A percentile compares a stretch with the other conserved stretches of the same genome.
Conservation (phyloP, 2,797 vertebrate genomes). For the Liasis olivaceus region DNA sequence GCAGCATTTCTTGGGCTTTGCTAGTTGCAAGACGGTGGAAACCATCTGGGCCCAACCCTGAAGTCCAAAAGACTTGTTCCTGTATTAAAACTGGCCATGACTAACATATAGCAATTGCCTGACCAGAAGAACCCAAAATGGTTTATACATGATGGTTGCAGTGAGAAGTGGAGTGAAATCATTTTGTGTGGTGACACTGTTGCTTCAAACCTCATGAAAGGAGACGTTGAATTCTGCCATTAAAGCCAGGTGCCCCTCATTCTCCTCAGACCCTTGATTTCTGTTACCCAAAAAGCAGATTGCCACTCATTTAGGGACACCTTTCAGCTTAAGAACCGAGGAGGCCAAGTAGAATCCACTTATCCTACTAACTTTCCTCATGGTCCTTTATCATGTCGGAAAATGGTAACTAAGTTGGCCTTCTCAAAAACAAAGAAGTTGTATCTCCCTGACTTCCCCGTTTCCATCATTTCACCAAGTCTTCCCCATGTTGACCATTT, state of each 20-base stretch:
- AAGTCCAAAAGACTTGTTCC: background rate
- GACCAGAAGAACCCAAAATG: background rate
- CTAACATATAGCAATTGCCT: background rate
- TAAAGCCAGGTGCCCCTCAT: background rate
- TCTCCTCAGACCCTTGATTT: background rate
- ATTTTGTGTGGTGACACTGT: background rate
- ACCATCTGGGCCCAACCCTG: background rate
- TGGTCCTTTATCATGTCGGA: background rate
- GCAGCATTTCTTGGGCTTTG: background rate
- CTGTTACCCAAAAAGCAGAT: background rate
- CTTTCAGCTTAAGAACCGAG: background rate
- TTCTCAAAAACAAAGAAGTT: background rate
- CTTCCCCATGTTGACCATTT: background rate
- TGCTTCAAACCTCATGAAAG: background rate
- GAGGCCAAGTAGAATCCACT: background rate
- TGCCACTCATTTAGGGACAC: background rate
- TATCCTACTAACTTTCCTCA: background rate
- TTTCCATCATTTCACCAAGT: background rate
- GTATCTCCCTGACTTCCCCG: background rate
- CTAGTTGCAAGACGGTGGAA: background rate
- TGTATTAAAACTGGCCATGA: background rate
- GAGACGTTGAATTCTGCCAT: background rate
- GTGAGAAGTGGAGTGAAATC: background rate
- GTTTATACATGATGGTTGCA: too few relatives aligned
- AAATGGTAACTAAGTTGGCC: background rate